These are phyloP conservation scores for Dromiciops gliroides DNA, from an alignment of 2,113 vertebrate genomes.

Conservation along the genomic window DNA sequence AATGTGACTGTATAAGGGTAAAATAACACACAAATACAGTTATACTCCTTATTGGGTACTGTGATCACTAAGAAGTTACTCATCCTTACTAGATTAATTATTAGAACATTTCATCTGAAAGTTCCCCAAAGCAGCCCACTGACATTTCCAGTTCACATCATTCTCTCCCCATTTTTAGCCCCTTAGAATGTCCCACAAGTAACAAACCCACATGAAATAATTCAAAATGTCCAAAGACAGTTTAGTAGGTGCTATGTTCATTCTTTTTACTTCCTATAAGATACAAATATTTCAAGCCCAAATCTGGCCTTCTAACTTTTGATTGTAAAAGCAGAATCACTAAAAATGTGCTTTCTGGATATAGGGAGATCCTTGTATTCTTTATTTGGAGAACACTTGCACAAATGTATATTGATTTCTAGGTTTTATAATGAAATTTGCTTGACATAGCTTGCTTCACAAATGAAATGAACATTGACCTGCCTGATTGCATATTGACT, in stretches of 20 bases:
- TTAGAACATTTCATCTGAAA: neutral
- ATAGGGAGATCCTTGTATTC: constrained; percentile 51
- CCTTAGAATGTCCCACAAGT: neutral
- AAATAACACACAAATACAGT: neutral
- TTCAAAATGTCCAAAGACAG: constrained; percentile 15
- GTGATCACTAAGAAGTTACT: neutral
- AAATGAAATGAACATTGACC: constrained; percentile 78
- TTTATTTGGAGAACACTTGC: constrained; percentile 62
- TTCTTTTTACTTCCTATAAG: constrained; percentile 32
- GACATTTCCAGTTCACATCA: neutral
- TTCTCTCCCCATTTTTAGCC: neutral
- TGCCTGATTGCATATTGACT: constrained; percentile 70
- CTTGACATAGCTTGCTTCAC: constrained; percentile 73
- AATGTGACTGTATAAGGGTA: neutral
- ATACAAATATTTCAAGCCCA: constrained; percentile 35
- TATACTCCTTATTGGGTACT: neutral
- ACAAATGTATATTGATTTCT: constrained; percentile 70
- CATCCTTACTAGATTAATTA: neutral
- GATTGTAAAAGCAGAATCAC: constrained; percentile 55
- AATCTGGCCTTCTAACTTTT: neutral
- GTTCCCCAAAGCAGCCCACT: neutral
- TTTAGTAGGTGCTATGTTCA: neutral
- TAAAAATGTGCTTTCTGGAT: constrained; percentile 52
- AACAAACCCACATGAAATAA: neutral
- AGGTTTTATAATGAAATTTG: constrained; percentile 76